Evolutionary conservation across 2,797 vertebrate genomes (phyloP).

Genomic region (Sebastiscus tertius): DNA sequence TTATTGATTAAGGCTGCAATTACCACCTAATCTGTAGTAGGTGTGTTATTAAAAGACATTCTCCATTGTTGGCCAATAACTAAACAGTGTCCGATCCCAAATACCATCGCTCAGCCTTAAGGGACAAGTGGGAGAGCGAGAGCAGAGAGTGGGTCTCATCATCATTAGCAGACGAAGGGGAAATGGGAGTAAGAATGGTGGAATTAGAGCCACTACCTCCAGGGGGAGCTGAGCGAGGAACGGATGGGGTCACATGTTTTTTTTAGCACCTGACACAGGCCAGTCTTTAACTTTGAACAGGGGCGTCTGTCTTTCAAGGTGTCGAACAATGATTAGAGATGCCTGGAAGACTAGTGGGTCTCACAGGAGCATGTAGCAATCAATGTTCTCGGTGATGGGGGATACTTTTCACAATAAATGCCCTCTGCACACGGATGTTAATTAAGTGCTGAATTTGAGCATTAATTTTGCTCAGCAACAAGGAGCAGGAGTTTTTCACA

Average conservation of each 20-base stretch:
- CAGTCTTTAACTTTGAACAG: conserved; percentile 83
- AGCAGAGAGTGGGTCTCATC: conserved; percentile 74
- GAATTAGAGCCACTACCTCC: conserved; percentile 81
- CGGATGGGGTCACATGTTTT: conserved; percentile 75
- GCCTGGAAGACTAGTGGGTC: conserved; percentile 72
- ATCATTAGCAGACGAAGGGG: conserved; percentile 83
- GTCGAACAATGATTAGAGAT: conserved; percentile 83
- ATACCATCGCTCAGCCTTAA: conserved; percentile 82
- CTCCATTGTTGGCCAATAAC: conserved; percentile 90
- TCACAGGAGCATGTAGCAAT: conserved; percentile 75
- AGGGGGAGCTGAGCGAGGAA: conserved; percentile 72
- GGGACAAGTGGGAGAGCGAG: conserved; percentile 73
- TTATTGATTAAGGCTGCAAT: conserved; percentile 92
- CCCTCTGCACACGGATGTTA: conserved; percentile 69
- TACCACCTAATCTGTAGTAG: conserved; percentile 87
- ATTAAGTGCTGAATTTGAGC: conserved; percentile 73
- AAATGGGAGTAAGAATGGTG: conserved; percentile 75
- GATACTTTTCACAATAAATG: conserved; percentile 68
- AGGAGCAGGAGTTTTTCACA: conserved; percentile 17
- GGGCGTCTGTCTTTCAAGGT: conserved; percentile 80
- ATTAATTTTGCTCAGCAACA: conserved; percentile 68
- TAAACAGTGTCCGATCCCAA: conserved; percentile 86
- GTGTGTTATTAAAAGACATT: conserved; percentile 87
- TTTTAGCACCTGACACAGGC: conserved; percentile 74
- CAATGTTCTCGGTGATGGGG: conserved; percentile 68